Percentiles rank a stretch among this genome's conserved stretches.
These are phyloP conservation scores for Clanis bilineata DNA, from an alignment of 2,888 invertebrate species.

Conservation along the genomic window DNA sequence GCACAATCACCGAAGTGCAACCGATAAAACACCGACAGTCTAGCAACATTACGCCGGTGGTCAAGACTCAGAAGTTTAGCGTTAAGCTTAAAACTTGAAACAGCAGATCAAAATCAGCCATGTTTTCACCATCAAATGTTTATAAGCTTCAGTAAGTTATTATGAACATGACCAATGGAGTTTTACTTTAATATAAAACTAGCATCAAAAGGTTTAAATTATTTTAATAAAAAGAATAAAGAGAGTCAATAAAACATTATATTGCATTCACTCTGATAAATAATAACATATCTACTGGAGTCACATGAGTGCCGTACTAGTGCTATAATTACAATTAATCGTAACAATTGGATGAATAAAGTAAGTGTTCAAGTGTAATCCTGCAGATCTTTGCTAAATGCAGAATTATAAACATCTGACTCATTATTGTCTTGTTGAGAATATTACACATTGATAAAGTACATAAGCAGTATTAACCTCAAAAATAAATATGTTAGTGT, in stretches of 20 bases:
- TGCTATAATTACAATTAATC: not conserved
- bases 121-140: no score
- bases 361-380: constrained; percentile 23
- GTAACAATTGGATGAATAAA: constrained; percentile 21
- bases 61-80: no score
- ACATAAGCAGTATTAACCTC: not conserved
- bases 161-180: no score
- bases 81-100: no score
- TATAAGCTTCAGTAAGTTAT: no score
- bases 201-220: not conserved
- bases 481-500: not conserved
- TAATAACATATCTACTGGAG: not conserved
- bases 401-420: not conserved
- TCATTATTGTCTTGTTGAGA: not conserved
- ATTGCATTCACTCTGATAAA: constrained; percentile 1
- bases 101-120: no score
- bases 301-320: constrained; percentile 14
- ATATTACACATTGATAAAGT: not conserved
- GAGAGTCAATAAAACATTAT: not conserved
- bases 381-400: constrained; percentile 23
- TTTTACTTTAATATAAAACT: no score
- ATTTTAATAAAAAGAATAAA: not conserved
- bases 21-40: no score
- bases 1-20: no score
- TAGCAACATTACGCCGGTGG: no score